These are phyloP conservation scores for Daubentonia madagascariensis DNA, from an alignment of 2,113 vertebrate genomes.

Conservation along the genomic window DNA sequence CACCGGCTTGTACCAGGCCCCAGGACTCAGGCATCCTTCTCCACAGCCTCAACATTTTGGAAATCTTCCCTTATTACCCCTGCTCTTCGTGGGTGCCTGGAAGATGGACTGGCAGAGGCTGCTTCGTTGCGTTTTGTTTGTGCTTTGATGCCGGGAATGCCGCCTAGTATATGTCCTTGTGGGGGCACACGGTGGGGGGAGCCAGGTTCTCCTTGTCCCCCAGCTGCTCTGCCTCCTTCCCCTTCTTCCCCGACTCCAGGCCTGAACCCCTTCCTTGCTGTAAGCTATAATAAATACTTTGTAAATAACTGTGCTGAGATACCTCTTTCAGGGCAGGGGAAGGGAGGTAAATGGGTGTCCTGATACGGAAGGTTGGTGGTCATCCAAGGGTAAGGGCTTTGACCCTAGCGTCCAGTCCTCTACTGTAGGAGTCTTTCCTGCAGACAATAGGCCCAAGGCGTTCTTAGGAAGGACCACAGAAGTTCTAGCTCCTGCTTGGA, in stretches of 20 bases:
- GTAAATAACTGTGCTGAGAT: constrained; percentile 70
- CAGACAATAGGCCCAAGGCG: background rate
- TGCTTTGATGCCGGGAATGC: constrained; percentile 74
- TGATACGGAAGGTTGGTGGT: background rate
- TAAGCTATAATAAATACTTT: constrained; percentile 80
- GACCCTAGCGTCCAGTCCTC: background rate
- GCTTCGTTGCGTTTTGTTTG: constrained; percentile 62
- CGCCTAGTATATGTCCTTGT: constrained; percentile 43
- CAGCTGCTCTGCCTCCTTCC: constrained; percentile 41
- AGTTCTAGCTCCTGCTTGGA: background rate
- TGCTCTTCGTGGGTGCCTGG: constrained; percentile 56
- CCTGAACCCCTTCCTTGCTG: constrained; percentile 47
- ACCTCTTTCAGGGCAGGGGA: background rate
- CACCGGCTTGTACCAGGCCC: constrained; percentile 1
- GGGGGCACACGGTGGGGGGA: background rate
- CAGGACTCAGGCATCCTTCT: constrained; percentile 33
- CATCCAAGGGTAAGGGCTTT: background rate
- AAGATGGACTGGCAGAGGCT: constrained; percentile 61
- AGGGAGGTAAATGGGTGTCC: background rate
- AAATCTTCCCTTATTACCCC: background rate
- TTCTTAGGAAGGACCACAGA: background rate
- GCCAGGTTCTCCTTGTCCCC: constrained; percentile 44
- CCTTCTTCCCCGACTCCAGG: constrained; percentile 37
- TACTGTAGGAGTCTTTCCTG: background rate
- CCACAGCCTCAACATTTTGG: constrained; percentile 1